phyloP scores from a whole-genome alignment of 2,888 invertebrate genomes.

The Abrostola triplasia region DNA sequence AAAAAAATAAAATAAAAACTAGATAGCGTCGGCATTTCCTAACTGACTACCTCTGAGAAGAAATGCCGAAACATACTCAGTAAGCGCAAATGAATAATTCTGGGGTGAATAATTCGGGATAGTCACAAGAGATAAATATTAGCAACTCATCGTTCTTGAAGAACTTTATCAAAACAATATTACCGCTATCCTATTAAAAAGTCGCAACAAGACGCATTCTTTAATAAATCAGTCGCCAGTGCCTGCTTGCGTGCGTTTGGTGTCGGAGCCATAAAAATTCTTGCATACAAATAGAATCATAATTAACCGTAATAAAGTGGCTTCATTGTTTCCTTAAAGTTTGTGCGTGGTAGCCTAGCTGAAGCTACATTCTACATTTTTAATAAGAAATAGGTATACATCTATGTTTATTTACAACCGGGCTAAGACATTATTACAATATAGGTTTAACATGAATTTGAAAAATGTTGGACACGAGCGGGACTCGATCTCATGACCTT shows the following conservation, averaged over 20 bases:
- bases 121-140: background rate
- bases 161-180: constrained; percentile 1
- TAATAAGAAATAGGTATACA: too few species aligned
- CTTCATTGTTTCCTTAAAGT: constrained; percentile 14
- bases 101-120: background rate
- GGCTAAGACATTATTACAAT: too few species aligned
- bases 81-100: too few species aligned
- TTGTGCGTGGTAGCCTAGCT: background rate
- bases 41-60: too few species aligned
- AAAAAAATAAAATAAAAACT: too few species aligned
- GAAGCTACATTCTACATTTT: too few species aligned
- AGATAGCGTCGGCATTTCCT: too few species aligned
- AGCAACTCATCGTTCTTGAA: background rate
- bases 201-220: constrained; percentile 30
- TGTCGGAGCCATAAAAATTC: constrained; percentile 44
- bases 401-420: too few species aligned
- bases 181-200: constrained; percentile 26
- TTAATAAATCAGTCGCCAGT: constrained; percentile 41
- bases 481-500: too few species aligned
- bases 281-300: constrained; percentile 46
- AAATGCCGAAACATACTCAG: too few species aligned
- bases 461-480: too few species aligned
- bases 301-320: constrained; percentile 21
- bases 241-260: constrained; percentile 40
- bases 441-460: too few species aligned